Evolutionary conservation across 2,113 vertebrate species (phyloP).

Genomic region (Anoplopoma fimbria): DNA sequence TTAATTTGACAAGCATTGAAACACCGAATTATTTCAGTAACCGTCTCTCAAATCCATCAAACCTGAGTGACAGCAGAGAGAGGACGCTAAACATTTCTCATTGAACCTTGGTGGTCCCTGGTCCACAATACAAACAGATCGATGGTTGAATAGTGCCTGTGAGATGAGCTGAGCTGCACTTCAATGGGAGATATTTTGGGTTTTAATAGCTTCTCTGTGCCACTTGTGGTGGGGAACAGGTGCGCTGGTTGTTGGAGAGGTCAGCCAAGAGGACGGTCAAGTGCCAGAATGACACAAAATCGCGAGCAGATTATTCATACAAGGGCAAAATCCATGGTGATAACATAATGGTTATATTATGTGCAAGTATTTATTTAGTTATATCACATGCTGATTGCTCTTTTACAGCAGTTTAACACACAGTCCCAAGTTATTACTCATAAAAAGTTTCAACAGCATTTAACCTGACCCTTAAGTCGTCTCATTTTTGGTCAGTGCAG

Average conservation of each 20-base stretch:
- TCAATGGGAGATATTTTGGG: constrained; percentile 65
- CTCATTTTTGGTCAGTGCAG: neutral
- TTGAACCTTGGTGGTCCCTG: constrained; percentile 41
- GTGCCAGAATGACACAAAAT: constrained; percentile 25
- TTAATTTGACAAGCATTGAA: neutral
- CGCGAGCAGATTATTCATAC: constrained; percentile 10
- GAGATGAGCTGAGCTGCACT: constrained; percentile 60
- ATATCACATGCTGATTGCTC: neutral
- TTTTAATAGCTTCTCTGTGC: constrained; percentile 67
- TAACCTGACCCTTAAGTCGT: neutral
- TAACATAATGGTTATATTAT: constrained; percentile 3
- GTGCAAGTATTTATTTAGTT: constrained; percentile 1
- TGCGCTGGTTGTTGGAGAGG: constrained; percentile 48
- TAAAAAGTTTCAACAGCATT: constrained; percentile 12
- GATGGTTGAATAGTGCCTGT: constrained; percentile 34
- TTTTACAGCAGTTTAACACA: neutral
- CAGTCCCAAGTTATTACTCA: neutral
- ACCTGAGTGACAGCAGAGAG: constrained; percentile 21
- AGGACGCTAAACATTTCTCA: constrained; percentile 16
- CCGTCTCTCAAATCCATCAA: constrained; percentile 29
- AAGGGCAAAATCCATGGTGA: neutral
- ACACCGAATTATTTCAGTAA: constrained; percentile 15
- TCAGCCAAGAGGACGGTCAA: constrained; percentile 47
- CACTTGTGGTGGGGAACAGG: constrained; percentile 71
- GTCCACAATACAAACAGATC: constrained; percentile 16